Evolutionary conservation across 2,113 vertebrate genomes (phyloP), one percentile per base, ranked within the genome.

Genomic region (Empidonax traillii): DNA sequence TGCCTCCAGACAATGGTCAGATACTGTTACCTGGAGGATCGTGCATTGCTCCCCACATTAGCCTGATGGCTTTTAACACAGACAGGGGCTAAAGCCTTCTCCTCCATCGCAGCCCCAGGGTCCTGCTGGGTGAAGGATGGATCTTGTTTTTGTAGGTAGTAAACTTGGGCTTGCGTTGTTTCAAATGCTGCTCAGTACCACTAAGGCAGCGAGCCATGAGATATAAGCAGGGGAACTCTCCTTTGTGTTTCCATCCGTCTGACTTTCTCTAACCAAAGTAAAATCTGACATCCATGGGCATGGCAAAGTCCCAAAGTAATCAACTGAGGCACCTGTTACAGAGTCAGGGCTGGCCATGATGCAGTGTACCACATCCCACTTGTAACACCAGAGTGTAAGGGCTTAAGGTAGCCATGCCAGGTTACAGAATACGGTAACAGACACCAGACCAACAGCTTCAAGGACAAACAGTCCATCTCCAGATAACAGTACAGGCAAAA

Each of bases 231-330:
- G 8, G 35, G 17, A 75, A 68, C 12, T 23, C 35, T 81, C 10
- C 22, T 41, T 61, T 4, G 2, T 27, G 12, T 27, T 73, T 46
- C 33, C n/a, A 5, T 39, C 37, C 12, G 35, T 76, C 25, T 44
- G 8, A 28, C 20, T n/a, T 81, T 22, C 49, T 44, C 43, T 46
- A 44, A 49, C 20, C 43, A 22, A 69, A 81, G 62, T 6, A 44
- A 25, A 44, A 51, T 43, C 25, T 47, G 31, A 56, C 2, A 3
- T 24, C 20, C 1, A 3, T 2, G 2, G 24, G 18, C 28, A 53
- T 22, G 33, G 19, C 49, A 82, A 58, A 22, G 27, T 58, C 28
- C 27, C 33, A 69, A 68, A 75, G n/a, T 22, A 68, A 56, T 18
- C 49, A 63, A 9, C 10, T 25, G 43, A 76, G 28, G 33, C 49